Base-by-base conservation (phyloP, 2,888 invertebrate genomes). In the Oligia strigilis region DNA sequence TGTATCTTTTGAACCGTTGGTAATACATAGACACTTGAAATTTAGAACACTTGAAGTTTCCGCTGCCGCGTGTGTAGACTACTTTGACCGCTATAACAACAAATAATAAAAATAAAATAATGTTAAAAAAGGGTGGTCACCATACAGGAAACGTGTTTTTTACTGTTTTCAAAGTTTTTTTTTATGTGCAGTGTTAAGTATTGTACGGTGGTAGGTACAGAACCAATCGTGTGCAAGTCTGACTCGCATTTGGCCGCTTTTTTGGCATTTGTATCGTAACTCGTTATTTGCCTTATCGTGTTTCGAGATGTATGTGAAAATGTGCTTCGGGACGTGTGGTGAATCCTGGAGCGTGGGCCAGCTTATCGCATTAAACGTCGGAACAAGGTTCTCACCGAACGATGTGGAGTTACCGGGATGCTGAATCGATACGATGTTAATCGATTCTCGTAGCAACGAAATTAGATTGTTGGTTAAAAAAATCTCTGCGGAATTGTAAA, bases 281-380 rank as follows among this genome's bases (percentile, higher is more conserved):
- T 80, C 75, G 82, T 84, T 88, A 87, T 91, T 89, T 86, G 77
- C 78, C 87, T 89, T 89, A 90, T 89, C 88, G 87, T 84, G 86
- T 89, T 87, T 88, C 84, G 83, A 86, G 87, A 89, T 88, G 81
- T 88, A 90, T 88, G 88, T 89, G 90, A 88, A 89, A 92, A 92
- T 91, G 89, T 89, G 89, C 86, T 90, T 74, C 77, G 77, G 73
- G 72, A 92, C 90, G 89, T 90, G 90, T 82, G 83, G 75, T 71
- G 90, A 91, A 91, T 92, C 78, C 87, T 74, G 84, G 66, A 84
- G 64, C 75, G 79, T 70, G 80, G 85, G 79, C 88, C 80, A 85
- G 91, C 90, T 92, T 92, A 92, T 92, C 90, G 91, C 81, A 90
- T 90, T 91, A 92, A 86, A 86, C 65, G 85, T 87, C 81, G 82